Evolutionary conservation across 1,140 invertebrate genomes (phyloP).

Genomic region (Gyrodactylus salaris): DNA sequence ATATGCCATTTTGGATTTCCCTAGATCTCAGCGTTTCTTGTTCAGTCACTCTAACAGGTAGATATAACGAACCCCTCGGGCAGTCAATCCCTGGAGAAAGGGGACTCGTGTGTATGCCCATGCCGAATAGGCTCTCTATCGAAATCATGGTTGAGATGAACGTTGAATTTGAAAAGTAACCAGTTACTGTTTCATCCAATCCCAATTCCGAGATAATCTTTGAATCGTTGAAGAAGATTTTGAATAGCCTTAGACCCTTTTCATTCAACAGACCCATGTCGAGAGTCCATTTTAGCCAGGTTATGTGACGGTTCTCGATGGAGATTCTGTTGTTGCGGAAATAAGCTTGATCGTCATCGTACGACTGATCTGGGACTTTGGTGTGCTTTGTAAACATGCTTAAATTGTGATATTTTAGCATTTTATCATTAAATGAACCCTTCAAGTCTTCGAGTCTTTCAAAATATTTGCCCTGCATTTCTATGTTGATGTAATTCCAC

Average conservation of each 20-base stretch:
- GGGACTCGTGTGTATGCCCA: background rate
- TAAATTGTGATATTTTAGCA: background rate
- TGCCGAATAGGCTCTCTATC: background rate
- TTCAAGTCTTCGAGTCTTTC: background rate
- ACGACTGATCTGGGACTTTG: background rate
- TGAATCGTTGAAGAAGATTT: background rate
- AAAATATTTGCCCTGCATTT: background rate
- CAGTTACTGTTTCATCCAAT: constrained; percentile 1
- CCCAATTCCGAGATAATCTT: background rate
- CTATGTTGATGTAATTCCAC: background rate
- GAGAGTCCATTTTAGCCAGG: background rate
- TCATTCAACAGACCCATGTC: background rate
- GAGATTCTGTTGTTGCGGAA: background rate
- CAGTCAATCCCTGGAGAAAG: background rate
- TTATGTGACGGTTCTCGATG: background rate
- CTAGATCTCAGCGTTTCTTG: background rate
- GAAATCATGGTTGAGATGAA: constrained; percentile 1
- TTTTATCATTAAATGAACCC: background rate
- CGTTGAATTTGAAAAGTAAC: background rate
- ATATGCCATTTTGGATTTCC: background rate
- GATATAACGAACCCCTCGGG: background rate
- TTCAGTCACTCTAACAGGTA: background rate
- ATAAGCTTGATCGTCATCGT: background rate
- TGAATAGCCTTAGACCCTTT: background rate
- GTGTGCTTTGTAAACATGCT: background rate